phyloP scores from a whole-genome alignment of 2,113 vertebrate species.

The Psittacula cyanocephala region DNA sequence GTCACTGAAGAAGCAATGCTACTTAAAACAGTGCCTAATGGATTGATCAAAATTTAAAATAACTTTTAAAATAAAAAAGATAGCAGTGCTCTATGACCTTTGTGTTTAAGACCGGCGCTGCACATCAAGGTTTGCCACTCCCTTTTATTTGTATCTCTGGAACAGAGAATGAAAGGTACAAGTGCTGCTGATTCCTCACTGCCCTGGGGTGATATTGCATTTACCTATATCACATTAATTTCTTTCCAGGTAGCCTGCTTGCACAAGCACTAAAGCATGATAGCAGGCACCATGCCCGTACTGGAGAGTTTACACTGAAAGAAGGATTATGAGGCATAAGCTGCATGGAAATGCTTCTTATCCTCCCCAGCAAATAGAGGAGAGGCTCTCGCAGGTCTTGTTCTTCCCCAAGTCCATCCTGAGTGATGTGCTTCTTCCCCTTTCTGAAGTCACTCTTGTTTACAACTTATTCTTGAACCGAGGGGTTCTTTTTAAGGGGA shows the following conservation, averaged over 20 bases:
- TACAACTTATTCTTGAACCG: not conserved
- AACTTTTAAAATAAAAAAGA: not conserved
- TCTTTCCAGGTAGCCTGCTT: slow-evolving; percentile 32
- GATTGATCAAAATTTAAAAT: not conserved
- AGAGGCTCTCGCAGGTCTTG: not conserved
- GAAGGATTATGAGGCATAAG: not conserved
- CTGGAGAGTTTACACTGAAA: not conserved
- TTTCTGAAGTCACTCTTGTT: not conserved
- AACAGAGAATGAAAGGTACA: not conserved
- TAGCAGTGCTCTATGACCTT: not conserved
- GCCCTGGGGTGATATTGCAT: not conserved
- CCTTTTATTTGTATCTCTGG: not conserved
- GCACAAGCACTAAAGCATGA: slow-evolving; percentile 1
- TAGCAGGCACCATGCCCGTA: not conserved
- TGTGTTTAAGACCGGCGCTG: not conserved
- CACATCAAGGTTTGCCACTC: not conserved
- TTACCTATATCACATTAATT: not conserved
- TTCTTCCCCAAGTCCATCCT: not conserved
- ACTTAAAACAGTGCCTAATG: not conserved
- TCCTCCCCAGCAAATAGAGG: not conserved
- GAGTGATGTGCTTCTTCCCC: not conserved
- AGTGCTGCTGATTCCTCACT: not conserved
- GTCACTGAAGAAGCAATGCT: not conserved
- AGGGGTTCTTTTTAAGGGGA: not conserved
- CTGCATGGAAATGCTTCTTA: not conserved